phyloP scores from a whole-genome alignment of 2,113 vertebrate species.

The Cololabis saira region DNA sequence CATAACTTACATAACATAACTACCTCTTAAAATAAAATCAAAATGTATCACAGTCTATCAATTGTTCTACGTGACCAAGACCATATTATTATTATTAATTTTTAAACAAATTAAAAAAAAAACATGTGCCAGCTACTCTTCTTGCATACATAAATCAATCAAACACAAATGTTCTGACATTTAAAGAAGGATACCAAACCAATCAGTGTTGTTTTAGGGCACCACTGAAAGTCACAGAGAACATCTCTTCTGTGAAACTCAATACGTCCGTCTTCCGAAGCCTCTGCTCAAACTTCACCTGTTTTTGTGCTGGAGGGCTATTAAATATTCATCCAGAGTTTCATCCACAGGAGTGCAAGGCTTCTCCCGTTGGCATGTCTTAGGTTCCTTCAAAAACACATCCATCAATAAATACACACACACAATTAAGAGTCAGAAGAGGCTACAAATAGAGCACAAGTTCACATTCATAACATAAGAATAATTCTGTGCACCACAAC shows the following conservation, averaged over 20 bases:
- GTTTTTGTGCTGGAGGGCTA: slow-evolving; percentile 93
- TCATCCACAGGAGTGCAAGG: slow-evolving; percentile 87
- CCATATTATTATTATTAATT: not conserved
- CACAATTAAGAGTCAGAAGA: slow-evolving; percentile 34
- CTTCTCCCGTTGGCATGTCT: slow-evolving; percentile 69
- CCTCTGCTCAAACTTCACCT: slow-evolving; percentile 76
- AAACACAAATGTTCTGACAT: not conserved
- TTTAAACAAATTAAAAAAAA: not conserved
- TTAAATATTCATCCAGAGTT: slow-evolving; percentile 94
- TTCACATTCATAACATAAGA: slow-evolving; percentile 30
- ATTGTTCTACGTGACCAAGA: not conserved
- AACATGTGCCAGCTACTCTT: not conserved
- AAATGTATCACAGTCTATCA: not conserved
- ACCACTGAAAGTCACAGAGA: slow-evolving; percentile 25
- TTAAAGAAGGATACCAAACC: slow-evolving; percentile 29
- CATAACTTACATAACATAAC: slow-evolving; percentile 5
- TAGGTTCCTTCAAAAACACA: slow-evolving; percentile 74
- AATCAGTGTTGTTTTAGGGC: slow-evolving; percentile 41
- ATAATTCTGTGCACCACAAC: slow-evolving; percentile 25
- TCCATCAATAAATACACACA: slow-evolving; percentile 48
- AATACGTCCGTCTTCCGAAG: slow-evolving; percentile 46
- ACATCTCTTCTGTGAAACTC: slow-evolving; percentile 51
- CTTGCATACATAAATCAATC: not conserved
- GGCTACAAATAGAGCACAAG: slow-evolving; percentile 9
- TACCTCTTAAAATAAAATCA: not conserved